Conservation (phyloP, 1,140 invertebrate genomes). For the Drosophila insularis region DNA sequence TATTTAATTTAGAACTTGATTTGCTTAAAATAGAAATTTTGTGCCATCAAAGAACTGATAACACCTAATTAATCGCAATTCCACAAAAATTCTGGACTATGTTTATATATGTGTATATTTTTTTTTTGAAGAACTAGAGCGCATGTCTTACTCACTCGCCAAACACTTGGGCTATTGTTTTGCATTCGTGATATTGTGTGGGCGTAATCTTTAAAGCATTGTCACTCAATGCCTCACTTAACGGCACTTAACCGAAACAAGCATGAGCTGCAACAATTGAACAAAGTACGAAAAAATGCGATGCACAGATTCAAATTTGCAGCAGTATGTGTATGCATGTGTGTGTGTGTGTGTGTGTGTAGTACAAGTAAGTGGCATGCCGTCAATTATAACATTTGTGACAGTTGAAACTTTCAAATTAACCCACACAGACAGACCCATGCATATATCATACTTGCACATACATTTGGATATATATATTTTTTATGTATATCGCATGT, state of each 20-base stretch:
- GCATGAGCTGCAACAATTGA: conserved; percentile 49
- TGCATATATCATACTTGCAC: background rate
- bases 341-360: background rate
- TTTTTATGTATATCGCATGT: conserved; percentile 29
- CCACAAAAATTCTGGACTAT: background rate
- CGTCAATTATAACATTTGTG: conserved; percentile 66
- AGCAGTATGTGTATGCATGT: conserved; percentile 4
- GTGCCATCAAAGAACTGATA: background rate
- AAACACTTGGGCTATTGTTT: conserved; percentile 32
- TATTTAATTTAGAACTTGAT: background rate
- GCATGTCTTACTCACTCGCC: conserved; percentile 37
- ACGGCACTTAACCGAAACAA: conserved; percentile 62
- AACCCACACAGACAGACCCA: conserved; percentile 49
- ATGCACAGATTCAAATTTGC: conserved; percentile 17
- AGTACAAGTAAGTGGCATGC: conserved; percentile 33
- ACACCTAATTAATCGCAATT: background rate
- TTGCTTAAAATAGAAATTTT: background rate
- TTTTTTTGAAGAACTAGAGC: conserved; percentile 41
- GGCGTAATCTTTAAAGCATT: conserved; percentile 59
- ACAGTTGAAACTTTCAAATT: conserved; percentile 68
- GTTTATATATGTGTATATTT: conserved; percentile 4
- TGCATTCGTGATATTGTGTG: conserved; percentile 52
- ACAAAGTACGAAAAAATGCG: conserved; percentile 18
- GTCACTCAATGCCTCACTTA: conserved; percentile 71
- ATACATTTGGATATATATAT: background rate